Percentiles rank a stretch among this genome's conserved stretches.
phyloP scores from a whole-genome alignment of 1,140 invertebrate species.

The Choristoneura fumiferana region DNA sequence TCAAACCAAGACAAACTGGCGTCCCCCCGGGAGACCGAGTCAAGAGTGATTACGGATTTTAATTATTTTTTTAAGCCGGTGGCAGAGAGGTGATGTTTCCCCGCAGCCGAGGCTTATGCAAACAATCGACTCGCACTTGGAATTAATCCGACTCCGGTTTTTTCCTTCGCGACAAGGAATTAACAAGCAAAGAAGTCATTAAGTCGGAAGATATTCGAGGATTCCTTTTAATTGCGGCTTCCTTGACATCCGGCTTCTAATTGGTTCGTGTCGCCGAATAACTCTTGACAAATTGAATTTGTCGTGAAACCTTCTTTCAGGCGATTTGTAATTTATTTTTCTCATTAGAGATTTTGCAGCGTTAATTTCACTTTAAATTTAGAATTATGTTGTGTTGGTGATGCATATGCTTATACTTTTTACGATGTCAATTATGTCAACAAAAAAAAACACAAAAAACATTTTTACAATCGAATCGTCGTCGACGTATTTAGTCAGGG shows the following conservation, averaged over 20 bases:
- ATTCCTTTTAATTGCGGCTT: conserved; percentile 75
- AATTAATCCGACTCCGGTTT: conserved; percentile 74
- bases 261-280: conserved; percentile 69
- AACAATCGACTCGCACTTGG: conserved; percentile 77
- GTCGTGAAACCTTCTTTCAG: conserved; percentile 47
- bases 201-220: conserved; percentile 75
- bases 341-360: conserved; percentile 2
- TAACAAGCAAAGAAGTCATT: conserved; percentile 78
- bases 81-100: conserved; percentile 75
- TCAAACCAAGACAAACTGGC: conserved; percentile 44
- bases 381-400: not conserved
- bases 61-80: conserved; percentile 79
- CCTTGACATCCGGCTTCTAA: conserved; percentile 68
- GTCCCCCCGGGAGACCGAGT: conserved; percentile 59
- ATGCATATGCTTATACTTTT: too few species aligned
- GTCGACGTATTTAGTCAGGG: too few species aligned
- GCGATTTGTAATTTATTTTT: conserved; percentile 16
- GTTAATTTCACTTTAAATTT: not conserved
- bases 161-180: conserved; percentile 76
- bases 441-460: too few species aligned
- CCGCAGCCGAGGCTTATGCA: conserved; percentile 72
- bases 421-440: too few species aligned
- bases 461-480: too few species aligned
- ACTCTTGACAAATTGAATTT: conserved; percentile 62
- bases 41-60: conserved; percentile 78